These are phyloP conservation scores for Anastrepha ludens DNA, from an alignment of 1,140 invertebrate genomes.

Conservation along the genomic window DNA sequence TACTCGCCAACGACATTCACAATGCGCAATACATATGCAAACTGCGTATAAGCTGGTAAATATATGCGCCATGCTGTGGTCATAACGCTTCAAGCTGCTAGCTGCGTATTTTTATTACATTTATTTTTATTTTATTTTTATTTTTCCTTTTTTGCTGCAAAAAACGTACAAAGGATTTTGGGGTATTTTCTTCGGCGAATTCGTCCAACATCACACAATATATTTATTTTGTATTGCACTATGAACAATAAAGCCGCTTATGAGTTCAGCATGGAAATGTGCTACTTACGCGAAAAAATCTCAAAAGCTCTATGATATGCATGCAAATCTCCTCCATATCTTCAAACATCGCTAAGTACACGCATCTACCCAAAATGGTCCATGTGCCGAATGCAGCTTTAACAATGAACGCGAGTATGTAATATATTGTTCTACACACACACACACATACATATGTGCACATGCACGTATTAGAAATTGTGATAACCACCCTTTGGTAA, in stretches of 20 bases:
- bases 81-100: background rate
- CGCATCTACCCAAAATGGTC: background rate
- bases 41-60: background rate
- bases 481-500: too few relatives aligned
- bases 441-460: too few relatives aligned
- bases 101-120: background rate
- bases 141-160: background rate
- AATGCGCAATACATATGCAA: background rate
- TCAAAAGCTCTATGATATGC: background rate
- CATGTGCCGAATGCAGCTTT: background rate
- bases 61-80: slow-evolving; percentile 21
- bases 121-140: slow-evolving; percentile 9
- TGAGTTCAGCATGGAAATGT: background rate
- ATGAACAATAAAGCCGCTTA: background rate
- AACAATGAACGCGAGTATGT: too few relatives aligned
- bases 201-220: background rate
- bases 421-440: too few relatives aligned
- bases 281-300: slow-evolving; percentile 11
- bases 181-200: background rate
- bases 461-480: too few relatives aligned
- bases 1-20: too few relatives aligned
- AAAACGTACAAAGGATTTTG: background rate
- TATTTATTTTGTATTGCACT: background rate
- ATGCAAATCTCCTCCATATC: background rate
- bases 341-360: background rate